Evolutionary conservation across 2,113 vertebrate genomes (phyloP), one percentile per base, ranked within the genome.

Genomic region (Misgurnus anguillicaudatus): DNA sequence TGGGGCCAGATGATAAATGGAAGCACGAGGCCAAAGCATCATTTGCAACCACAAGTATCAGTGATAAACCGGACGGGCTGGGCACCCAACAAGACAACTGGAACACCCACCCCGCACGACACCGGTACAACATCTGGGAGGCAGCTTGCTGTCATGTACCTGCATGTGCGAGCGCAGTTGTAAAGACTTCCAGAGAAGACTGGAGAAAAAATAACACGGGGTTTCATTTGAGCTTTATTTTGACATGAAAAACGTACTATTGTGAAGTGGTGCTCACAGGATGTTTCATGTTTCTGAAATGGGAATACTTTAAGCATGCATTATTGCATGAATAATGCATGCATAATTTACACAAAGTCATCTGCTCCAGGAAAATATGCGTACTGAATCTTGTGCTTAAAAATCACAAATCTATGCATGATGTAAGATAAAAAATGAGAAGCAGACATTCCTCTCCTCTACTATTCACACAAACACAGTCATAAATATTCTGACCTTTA

Each of bases 1-100:
- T 70, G 67, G 70, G 79, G 53, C 69, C 77, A 38, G 81, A 85
- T 88, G 88, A 89, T 89, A 85, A 88, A 88, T 86, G 78, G 79
- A 58, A 61, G 45, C 60, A 86, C 86, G 83, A 53, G 72, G 68
- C 78, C 62, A 42, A 51, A 80, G 77, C 83, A 82, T 81, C 83
- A 73, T 82, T 82, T 82, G 82, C 67, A 81, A 76, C 72, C 71
- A 74, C 75, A 86, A 78, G 80, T 75, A 78, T 80, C 68, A 74
- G 77, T 41, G 82, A 88, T 86, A 87, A 87, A 86, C 58, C 65
- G 83, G 78, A 48, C 75, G 62, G 70, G 79, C 82, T 75, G 79
- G 69, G 11, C 79, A 72, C 57, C 48, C 62, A 62, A 80, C 78
- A 84, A 80, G 68, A 73, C 45, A 66, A n/a, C 48, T 63, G 78